phyloP scores from a whole-genome alignment of 2,113 vertebrate species.

The Coptodon rendalli region DNA sequence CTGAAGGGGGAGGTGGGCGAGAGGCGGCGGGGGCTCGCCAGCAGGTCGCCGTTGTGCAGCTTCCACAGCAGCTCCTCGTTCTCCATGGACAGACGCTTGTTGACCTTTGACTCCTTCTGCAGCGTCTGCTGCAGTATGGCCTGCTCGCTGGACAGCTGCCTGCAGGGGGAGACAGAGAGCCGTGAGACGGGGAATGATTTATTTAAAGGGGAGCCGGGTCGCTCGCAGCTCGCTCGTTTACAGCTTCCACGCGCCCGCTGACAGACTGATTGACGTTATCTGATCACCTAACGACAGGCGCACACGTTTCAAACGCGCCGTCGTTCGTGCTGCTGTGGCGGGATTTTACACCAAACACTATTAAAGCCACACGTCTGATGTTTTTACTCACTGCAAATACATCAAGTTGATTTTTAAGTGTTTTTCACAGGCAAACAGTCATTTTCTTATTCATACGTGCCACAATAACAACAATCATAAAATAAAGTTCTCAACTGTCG shows the following conservation, averaged over 20 bases:
- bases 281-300: neutral
- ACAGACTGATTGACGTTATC: neutral
- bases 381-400: neutral
- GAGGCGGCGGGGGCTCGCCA: conserved; percentile 83
- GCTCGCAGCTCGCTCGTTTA: neutral
- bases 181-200: neutral
- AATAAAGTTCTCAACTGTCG: neutral
- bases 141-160: conserved; percentile 91
- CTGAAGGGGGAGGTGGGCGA: conserved; percentile 80
- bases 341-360: neutral
- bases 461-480: neutral
- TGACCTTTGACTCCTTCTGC: conserved; percentile 95
- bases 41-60: conserved; percentile 88
- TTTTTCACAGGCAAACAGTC: neutral
- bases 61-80: conserved; percentile 98
- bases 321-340: neutral
- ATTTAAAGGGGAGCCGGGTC: fast-evolving
- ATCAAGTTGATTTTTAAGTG: neutral
- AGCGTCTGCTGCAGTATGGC: conserved; percentile 86
- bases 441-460: neutral
- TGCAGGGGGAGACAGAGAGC: conserved; percentile 55
- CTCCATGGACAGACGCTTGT: conserved; percentile 96
- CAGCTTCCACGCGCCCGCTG: neutral
- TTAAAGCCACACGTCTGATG: neutral
- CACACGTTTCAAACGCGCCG: neutral